Evolutionary conservation across 2,797 vertebrate species (phyloP).

Genomic region (Hirundo rustica): DNA sequence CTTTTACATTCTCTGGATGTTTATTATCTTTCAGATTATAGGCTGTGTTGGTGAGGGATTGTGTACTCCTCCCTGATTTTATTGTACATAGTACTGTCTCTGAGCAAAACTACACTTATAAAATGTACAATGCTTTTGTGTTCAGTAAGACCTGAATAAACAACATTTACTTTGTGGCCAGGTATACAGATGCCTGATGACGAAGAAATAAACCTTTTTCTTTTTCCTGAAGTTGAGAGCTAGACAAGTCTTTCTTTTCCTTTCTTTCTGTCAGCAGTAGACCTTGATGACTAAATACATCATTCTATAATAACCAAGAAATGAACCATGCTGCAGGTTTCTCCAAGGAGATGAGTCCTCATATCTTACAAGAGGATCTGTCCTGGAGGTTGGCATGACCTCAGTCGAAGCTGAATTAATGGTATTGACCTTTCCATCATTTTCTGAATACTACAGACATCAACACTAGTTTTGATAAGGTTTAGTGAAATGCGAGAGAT

Average conservation of each 20-base stretch:
- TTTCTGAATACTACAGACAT: not conserved
- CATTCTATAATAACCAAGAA: not conserved
- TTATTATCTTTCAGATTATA: not conserved
- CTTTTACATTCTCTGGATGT: not conserved
- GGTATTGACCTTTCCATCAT: constrained; percentile 19
- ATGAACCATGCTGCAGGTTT: not conserved
- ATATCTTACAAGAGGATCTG: not conserved
- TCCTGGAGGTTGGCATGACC: not conserved
- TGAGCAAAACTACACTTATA: not conserved
- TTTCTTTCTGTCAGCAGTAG: not conserved
- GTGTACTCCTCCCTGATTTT: not conserved
- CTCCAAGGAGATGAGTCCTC: constrained; percentile 1
- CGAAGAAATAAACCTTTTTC: not conserved
- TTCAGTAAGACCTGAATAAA: not conserved
- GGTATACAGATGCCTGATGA: not conserved
- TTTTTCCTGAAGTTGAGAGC: not conserved
- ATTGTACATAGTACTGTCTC: not conserved
- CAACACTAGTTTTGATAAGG: not conserved
- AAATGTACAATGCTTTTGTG: not conserved
- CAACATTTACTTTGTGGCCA: not conserved
- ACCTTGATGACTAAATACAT: not conserved
- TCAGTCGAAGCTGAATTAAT: constrained; percentile 12
- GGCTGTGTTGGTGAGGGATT: not conserved
- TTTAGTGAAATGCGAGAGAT: constrained; percentile 1
- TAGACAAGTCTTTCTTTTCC: not conserved